These are phyloP conservation scores for Aleiodes sp. DNA, from an alignment of 1,140 invertebrate genomes.

Conservation along the genomic window DNA sequence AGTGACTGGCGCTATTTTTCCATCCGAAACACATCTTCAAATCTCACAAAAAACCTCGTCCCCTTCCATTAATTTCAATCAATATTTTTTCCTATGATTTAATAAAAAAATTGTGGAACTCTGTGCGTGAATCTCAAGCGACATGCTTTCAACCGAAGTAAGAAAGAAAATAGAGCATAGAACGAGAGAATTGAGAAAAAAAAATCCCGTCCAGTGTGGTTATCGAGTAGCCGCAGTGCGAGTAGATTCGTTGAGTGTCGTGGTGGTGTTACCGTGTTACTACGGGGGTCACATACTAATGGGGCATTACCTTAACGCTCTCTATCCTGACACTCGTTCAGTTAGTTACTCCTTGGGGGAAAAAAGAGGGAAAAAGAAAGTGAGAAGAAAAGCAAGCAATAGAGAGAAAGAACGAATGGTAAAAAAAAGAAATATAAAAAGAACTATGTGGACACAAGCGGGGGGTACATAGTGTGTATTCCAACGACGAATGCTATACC, in stretches of 20 bases:
- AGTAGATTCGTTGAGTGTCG: constrained; percentile 48
- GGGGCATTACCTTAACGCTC: constrained; percentile 65
- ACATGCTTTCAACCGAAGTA: neutral
- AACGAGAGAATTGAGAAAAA: constrained; percentile 15
- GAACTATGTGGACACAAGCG: neutral
- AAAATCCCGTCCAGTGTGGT: constrained; percentile 31
- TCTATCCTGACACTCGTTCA: constrained; percentile 58
- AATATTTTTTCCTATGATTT: no score
- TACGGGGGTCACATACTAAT: constrained; percentile 64
- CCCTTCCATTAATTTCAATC: no score
- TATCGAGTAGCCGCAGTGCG: constrained; percentile 29
- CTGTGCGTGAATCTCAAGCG: no score
- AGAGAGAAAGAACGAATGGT: constrained; percentile 5
- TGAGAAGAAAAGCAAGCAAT: constrained; percentile 12
- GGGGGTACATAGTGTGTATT: neutral
- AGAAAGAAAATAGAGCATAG: neutral
- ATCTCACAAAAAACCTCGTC: no score
- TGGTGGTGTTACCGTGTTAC: constrained; percentile 55
- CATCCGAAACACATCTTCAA: no score
- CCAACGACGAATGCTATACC: neutral
- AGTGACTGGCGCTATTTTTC: no score
- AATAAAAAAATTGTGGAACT: no score
- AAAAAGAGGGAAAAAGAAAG: constrained; percentile 10
- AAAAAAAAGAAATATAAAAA: no score
- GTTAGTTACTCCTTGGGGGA: constrained; percentile 62